These are phyloP conservation scores for Drosophila guanche DNA, from an alignment of 1,140 invertebrate genomes.

Conservation along the genomic window DNA sequence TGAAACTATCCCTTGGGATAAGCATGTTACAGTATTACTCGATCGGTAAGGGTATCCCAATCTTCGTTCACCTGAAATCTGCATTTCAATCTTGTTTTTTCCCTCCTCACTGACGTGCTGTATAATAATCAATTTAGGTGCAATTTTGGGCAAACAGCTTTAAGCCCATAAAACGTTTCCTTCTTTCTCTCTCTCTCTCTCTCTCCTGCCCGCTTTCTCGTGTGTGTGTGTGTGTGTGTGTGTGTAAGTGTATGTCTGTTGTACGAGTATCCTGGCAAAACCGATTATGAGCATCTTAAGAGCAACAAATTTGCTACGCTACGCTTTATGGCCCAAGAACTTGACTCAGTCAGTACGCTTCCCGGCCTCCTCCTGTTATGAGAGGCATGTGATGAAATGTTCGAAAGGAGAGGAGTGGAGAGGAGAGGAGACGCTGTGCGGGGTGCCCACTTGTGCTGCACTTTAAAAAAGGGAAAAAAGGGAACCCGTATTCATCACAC, in stretches of 20 bases:
- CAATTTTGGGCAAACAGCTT: constrained; percentile 66
- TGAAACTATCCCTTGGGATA: too few relatives aligned
- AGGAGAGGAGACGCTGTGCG: neutral
- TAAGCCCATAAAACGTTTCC: constrained; percentile 70
- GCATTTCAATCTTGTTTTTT: neutral
- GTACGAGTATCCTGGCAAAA: constrained; percentile 46
- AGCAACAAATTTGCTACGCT: constrained; percentile 63
- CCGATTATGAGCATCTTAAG: constrained; percentile 72
- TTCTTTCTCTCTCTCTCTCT: neutral
- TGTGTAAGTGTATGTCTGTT: neutral
- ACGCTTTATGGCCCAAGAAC: constrained; percentile 50
- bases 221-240: neutral
- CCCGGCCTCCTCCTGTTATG: neutral
- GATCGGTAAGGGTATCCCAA: too few relatives aligned
- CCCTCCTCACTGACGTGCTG: constrained; percentile 28
- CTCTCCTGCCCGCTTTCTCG: constrained; percentile 1
- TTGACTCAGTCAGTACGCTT: neutral
- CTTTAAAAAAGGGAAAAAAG: constrained; percentile 35
- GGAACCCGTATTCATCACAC: neutral
- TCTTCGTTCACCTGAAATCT: too few relatives aligned
- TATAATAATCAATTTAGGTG: constrained; percentile 77
- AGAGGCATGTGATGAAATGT: neutral
- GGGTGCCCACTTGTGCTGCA: constrained; percentile 18
- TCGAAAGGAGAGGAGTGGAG: neutral
- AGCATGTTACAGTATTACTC: too few relatives aligned